These are phyloP conservation scores for Dasypolia templi DNA, from an alignment of 2,888 invertebrate species.

Conservation along the genomic window DNA sequence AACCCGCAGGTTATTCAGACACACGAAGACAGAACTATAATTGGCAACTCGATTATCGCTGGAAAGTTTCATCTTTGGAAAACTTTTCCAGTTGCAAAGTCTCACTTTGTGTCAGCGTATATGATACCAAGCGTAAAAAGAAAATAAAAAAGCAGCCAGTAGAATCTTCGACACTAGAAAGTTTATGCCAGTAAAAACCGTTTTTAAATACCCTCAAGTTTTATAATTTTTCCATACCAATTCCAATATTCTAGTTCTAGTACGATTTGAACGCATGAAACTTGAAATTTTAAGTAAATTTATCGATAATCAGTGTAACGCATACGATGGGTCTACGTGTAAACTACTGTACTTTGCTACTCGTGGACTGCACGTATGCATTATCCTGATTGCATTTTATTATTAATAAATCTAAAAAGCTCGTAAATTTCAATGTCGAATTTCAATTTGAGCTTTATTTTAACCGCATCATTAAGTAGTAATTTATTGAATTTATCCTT, in stretches of 20 bases:
- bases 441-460: conserved; percentile 30
- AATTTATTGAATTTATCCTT: conserved; percentile 38
- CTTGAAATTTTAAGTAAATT: conserved; percentile 12
- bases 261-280: conserved; percentile 6
- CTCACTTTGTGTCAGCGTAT: conserved; percentile 18
- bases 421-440: not conserved
- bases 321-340: too few relatives aligned
- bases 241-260: not conserved
- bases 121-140: conserved; percentile 18
- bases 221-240: conserved; percentile 11
- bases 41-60: conserved; percentile 28
- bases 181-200: conserved; percentile 4
- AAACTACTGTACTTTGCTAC: not conserved
- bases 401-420: conserved; percentile 1
- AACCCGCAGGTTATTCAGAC: not conserved
- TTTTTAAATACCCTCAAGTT: conserved; percentile 4
- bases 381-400: not conserved
- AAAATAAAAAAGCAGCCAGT: conserved; percentile 11
- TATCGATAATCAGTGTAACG: too few relatives aligned
- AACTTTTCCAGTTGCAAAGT: conserved; percentile 28
- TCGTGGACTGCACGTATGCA: conserved; percentile 5
- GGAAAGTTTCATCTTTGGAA: conserved; percentile 28
- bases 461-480: conserved; percentile 18
- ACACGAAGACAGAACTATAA: conserved; percentile 27
- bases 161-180: conserved; percentile 9